phyloP scores from a whole-genome alignment of 2,888 invertebrate genomes.

The Zygothrica quintamaculata region DNA sequence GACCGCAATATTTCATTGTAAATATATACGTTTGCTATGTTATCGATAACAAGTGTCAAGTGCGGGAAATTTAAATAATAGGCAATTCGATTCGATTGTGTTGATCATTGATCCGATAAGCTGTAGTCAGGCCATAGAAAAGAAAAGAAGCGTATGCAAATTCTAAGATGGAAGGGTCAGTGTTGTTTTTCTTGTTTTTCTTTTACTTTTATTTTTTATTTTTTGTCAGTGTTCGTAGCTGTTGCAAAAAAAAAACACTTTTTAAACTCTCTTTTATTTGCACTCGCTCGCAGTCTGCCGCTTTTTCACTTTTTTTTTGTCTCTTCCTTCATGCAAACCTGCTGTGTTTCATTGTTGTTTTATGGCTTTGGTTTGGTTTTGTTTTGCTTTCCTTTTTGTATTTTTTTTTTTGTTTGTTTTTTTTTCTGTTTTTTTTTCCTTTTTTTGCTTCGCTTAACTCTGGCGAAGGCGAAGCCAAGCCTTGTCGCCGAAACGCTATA shows the following conservation, averaged over 20 bases:
- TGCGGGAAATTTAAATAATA: constrained; percentile 1
- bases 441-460: constrained; percentile 26
- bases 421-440: constrained; percentile 14
- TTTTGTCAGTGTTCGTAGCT: constrained; percentile 23
- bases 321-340: constrained; percentile 14
- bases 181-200: no score
- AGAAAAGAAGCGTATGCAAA: constrained; percentile 1
- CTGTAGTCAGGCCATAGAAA: constrained; percentile 3
- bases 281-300: no score
- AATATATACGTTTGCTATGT: constrained; percentile 16
- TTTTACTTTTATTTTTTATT: no score
- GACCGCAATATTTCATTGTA: constrained; percentile 1
- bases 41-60: constrained; percentile 36
- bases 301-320: constrained; percentile 9
- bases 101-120: constrained; percentile 6
- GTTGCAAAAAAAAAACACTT: constrained; percentile 35
- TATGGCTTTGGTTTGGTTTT: constrained; percentile 15
- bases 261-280: constrained; percentile 1
- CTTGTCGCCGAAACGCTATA: not conserved
- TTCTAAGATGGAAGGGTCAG: constrained; percentile 36
- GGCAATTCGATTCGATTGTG: constrained; percentile 4
- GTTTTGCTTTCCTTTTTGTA: constrained; percentile 8
- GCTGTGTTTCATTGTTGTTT: constrained; percentile 6
- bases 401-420: constrained; percentile 12
- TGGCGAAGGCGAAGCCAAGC: constrained; percentile 15